A percentile compares a stretch with the other conserved stretches of the same genome.
These are phyloP conservation scores for Hirundo rustica DNA, from an alignment of 2,797 vertebrate species.

Conservation along the genomic window DNA sequence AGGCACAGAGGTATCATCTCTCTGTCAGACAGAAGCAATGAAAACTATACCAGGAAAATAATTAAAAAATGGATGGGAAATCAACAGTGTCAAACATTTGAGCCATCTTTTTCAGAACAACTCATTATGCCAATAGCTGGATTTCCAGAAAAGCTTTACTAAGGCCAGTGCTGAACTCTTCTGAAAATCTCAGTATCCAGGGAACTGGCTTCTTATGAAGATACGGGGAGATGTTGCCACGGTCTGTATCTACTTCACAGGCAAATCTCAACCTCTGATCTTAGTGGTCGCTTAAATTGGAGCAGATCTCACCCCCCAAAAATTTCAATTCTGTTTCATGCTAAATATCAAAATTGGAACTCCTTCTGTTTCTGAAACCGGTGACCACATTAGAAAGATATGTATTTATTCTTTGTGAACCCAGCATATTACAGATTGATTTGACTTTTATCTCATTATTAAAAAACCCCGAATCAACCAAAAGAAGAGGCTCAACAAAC, in stretches of 20 bases:
- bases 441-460: not conserved
- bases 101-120: not conserved
- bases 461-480: not conserved
- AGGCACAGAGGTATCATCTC: not conserved
- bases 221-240: not conserved
- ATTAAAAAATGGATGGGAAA: not conserved
- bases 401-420: not conserved
- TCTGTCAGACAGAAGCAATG: not conserved
- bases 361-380: not conserved
- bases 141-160: not conserved
- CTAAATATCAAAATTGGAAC: not conserved
- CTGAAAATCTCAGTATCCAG: not conserved
- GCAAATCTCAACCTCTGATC: not conserved
- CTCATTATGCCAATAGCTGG: not conserved
- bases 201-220: not conserved
- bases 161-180: not conserved
- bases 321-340: not conserved
- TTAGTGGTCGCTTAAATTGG: not conserved
- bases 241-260: not conserved
- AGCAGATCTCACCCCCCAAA: accelerated
- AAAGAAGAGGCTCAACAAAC: not conserved
- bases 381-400: not conserved
- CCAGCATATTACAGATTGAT: not conserved
- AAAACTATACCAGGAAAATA: not conserved
- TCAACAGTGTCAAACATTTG: not conserved